A percentile compares a stretch with the other conserved stretches of the same genome.
Conservation (phyloP, 2,797 vertebrate species). For the Paratrypauchen microcephalus region DNA sequence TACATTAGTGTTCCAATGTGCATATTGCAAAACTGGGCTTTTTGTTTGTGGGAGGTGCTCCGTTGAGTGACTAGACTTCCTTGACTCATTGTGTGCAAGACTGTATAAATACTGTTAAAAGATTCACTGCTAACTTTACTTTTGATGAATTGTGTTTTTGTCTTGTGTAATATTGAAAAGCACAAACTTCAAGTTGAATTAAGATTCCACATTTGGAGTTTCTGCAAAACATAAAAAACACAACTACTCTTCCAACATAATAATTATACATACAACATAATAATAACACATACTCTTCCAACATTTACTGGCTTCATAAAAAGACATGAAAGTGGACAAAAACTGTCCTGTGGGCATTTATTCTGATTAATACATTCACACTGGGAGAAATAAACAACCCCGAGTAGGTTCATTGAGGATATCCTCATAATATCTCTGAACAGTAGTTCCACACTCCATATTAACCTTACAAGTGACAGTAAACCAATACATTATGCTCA, state of each 20-base stretch:
- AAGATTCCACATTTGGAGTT: not conserved
- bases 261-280: too few relatives aligned
- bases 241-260: not conserved
- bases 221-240: not conserved
- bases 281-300: not conserved
- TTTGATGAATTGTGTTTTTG: not conserved
- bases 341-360: not conserved
- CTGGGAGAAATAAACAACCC: constrained; percentile 9
- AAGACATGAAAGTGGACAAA: not conserved
- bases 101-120: not conserved
- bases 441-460: constrained; percentile 64
- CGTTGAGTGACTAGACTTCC: not conserved
- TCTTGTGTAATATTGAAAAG: not conserved
- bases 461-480: constrained; percentile 72
- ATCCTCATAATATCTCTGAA: constrained; percentile 42
- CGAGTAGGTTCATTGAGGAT: constrained; percentile 20
- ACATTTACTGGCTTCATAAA: not conserved
- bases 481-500: constrained; percentile 68
- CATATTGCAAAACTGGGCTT: constrained; percentile 7
- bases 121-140: too few relatives aligned
- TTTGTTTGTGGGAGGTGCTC: not conserved
- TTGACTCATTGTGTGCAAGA: not conserved
- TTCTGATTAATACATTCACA: not conserved
- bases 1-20: constrained; percentile 38
- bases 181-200: not conserved